Percentiles rank a stretch among this genome's conserved stretches.
Conservation (phyloP, 92 coral and sea anemone genomes). For the Epizoanthus rinbou region DNA sequence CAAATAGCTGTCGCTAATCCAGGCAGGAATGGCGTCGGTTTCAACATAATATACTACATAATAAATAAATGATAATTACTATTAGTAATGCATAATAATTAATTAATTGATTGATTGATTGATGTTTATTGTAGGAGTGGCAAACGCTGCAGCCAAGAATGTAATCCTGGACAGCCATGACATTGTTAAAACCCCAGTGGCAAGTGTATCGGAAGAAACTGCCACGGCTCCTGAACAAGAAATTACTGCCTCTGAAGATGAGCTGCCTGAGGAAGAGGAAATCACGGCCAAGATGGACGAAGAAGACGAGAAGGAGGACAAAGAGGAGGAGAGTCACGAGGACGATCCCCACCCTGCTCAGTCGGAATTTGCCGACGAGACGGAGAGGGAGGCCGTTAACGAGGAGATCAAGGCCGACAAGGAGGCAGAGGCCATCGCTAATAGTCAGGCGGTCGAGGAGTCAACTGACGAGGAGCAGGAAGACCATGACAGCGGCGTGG, state of each 20-base stretch:
- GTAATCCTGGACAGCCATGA: constrained; percentile 12
- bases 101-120: too few species aligned
- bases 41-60: too few species aligned
- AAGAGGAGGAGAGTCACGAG: constrained; percentile 16
- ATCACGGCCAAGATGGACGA: background rate
- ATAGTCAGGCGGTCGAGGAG: background rate
- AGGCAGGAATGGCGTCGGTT: too few species aligned
- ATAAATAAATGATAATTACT: too few species aligned
- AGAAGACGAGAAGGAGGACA: constrained; percentile 9
- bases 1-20: too few species aligned
- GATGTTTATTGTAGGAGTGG: constrained; percentile 17
- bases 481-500: constrained; percentile 4
- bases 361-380: constrained; percentile 14
- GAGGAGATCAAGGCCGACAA: constrained; percentile 9
- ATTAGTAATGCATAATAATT: too few species aligned
- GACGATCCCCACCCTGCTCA: background rate
- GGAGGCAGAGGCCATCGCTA: background rate
- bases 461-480: constrained; percentile 5
- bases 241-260: background rate
- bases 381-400: background rate
- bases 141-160: constrained; percentile 35
- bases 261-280: background rate
- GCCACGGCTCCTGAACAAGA: background rate
- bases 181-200: background rate
- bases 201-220: background rate